Evolutionary conservation across 1,140 invertebrate genomes (phyloP).

Genomic region (Orius insidiosus): DNA sequence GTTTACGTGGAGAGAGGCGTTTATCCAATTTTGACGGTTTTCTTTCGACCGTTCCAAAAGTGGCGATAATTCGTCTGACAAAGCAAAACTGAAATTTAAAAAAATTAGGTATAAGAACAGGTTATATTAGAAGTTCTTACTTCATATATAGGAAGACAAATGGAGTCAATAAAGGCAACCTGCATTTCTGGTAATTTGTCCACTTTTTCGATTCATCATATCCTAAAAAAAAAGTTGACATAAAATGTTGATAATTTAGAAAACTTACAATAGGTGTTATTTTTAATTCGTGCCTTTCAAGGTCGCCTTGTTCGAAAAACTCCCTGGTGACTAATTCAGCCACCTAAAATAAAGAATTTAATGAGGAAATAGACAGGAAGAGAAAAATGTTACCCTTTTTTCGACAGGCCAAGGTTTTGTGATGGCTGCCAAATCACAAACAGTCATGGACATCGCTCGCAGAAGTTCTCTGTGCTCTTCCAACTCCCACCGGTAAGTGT

Average conservation of each 20-base stretch:
- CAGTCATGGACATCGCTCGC: constrained; percentile 90
- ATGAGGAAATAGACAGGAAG: no score
- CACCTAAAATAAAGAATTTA: constrained; percentile 33
- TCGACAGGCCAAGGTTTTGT: constrained; percentile 93
- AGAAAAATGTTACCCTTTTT: constrained; percentile 50
- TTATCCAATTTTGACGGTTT: no score
- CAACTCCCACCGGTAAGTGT: constrained; percentile 44
- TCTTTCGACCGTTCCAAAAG: no score
- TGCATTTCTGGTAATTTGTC: constrained; percentile 90
- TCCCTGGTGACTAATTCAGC: constrained; percentile 85
- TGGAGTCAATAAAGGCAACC: constrained; percentile 89
- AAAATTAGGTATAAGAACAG: no score
- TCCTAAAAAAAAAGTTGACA: constrained; percentile 46
- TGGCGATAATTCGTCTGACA: no score
- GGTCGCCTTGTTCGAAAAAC: constrained; percentile 91
- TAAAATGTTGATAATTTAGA: no score
- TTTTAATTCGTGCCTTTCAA: constrained; percentile 69
- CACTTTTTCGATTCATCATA: constrained; percentile 93
- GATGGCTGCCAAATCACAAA: constrained; percentile 88
- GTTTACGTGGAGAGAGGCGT: no score
- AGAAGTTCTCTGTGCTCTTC: constrained; percentile 61
- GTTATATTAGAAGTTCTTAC: constrained; percentile 30
- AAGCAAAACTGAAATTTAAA: no score
- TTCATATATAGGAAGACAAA: constrained; percentile 89
- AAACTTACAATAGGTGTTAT: constrained; percentile 67